These are phyloP conservation scores for Zingel zingel DNA, from an alignment of 2,113 vertebrate species.

Conservation along the genomic window DNA sequence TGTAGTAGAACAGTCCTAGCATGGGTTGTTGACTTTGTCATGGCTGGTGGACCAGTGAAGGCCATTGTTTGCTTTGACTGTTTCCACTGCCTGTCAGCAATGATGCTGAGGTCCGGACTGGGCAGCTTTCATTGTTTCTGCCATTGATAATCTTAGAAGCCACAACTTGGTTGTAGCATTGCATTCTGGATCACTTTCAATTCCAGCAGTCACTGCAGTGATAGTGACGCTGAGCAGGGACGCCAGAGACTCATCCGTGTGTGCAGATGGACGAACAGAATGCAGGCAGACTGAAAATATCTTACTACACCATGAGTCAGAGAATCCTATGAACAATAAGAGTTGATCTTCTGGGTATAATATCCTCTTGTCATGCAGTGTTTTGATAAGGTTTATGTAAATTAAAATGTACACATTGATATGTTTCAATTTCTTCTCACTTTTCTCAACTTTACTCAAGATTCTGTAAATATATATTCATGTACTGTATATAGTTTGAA, in stretches of 20 bases:
- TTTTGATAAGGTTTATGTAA: background rate
- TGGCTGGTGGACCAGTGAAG: slow-evolving; percentile 45
- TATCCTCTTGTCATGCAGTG: background rate
- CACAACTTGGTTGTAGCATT: slow-evolving; percentile 45
- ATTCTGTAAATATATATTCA: slow-evolving; percentile 3
- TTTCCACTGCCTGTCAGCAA: slow-evolving; percentile 71
- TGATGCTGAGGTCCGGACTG: slow-evolving; percentile 40
- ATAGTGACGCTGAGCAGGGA: slow-evolving; percentile 41
- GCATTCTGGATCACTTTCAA: slow-evolving; percentile 70
- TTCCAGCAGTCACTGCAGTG: slow-evolving; percentile 49
- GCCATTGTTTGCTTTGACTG: slow-evolving; percentile 72
- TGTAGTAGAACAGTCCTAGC: slow-evolving; percentile 43
- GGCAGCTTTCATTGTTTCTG: slow-evolving; percentile 55
- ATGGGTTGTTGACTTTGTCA: slow-evolving; percentile 71
- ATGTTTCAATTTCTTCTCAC: background rate
- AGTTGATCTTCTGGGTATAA: slow-evolving; percentile 10
- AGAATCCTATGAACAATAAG: slow-evolving; percentile 31
- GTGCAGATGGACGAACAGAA: slow-evolving; percentile 70
- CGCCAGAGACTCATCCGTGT: slow-evolving; percentile 55
- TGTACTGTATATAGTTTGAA: slow-evolving; percentile 7
- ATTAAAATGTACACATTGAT: background rate
- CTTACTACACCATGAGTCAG: slow-evolving; percentile 57
- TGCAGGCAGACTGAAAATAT: slow-evolving; percentile 55
- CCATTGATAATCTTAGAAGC: slow-evolving; percentile 64
- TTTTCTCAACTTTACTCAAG: background rate